Evolutionary conservation across 2,888 invertebrate species (phyloP), one percentile per base, ranked within the genome.

Genomic region (Deroplatys truncata): DNA sequence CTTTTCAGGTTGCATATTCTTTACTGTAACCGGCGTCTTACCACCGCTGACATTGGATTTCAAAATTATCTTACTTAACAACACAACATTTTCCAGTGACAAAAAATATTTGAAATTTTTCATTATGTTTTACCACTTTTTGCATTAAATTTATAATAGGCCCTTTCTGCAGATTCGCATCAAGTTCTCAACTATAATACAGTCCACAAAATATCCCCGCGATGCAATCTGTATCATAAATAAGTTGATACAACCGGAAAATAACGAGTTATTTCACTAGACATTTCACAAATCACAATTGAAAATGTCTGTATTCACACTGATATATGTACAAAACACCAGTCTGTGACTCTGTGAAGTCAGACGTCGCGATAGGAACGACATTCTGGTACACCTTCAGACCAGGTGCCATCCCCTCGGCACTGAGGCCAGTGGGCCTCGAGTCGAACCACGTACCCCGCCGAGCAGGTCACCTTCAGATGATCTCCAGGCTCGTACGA

Each of bases 401-500:
- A 96, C 96, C 96, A 96, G 91, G 95, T 95, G 84, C 96, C 96
- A 92, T 96, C 95, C 72, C 95, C 94, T 88, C 95, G 94, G 92
- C 96, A 96, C 90, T 95, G 95, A 10, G 96, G 95, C 87, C 83
- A 87, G 92, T 95, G 94, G 29, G 92, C 91, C 91, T 95, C 95
- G 88, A 95, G 94, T n/a, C 95, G 94, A 90, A 95, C 94, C 90
- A 95, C 95, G 92, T 95, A 96, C 83, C 96, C 96, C 13, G 96
- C 95, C 89, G 95, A 95, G 92, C 97, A 97, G 89, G 95, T 95
- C 87, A 96, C 95, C 92, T 96, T 96, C 91, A 96, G 94, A 91
- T 95, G 95, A 92, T 97, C 96, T 72, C 96, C 96, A 25, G 96
- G 96, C 92, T 96, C 96, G 93, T 96, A 97, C 93, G 96, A 95